Conservation (phyloP, 2,888 invertebrate species). For the Drosophila merina region DNA sequence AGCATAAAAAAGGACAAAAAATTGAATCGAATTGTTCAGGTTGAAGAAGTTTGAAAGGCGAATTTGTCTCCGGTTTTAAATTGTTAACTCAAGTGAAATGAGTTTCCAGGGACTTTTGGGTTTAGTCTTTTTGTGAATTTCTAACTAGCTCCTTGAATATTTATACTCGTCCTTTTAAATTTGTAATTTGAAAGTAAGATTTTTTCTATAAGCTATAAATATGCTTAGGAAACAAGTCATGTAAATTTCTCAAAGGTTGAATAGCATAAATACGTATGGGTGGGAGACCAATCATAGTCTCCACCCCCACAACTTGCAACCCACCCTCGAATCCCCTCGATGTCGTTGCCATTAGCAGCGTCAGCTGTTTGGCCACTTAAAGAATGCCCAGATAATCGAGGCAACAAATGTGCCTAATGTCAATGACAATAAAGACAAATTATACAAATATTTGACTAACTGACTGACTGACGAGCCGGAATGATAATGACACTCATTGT, state of each 20-base stretch:
- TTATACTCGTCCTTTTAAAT: neutral
- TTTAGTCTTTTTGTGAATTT: neutral
- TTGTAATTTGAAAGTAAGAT: neutral
- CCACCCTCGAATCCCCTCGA: constrained; percentile 3
- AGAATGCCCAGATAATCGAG: constrained; percentile 70
- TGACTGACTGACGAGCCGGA: constrained; percentile 34
- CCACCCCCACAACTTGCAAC: neutral
- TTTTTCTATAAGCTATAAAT: neutral
- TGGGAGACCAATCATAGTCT: neutral
- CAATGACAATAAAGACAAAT: constrained; percentile 73
- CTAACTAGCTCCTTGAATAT: constrained; percentile 2
- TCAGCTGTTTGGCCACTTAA: constrained; percentile 73
- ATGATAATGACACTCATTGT: constrained; percentile 60
- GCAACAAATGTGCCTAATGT: constrained; percentile 73
- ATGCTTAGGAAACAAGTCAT: too few relatives aligned
- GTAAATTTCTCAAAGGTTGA: neutral
- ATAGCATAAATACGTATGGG: constrained; percentile 10
- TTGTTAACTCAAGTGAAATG: constrained; percentile 8
- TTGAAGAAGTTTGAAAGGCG: constrained; percentile 25
- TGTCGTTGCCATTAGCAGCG: constrained; percentile 52
- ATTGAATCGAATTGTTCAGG: constrained; percentile 27
- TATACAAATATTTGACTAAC: constrained; percentile 65
- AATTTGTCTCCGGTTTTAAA: constrained; percentile 3
- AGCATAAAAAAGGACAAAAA: constrained; percentile 1
- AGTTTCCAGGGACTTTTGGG: neutral